Base-by-base conservation (phyloP, 2,888 invertebrate genomes). In the Eulithis testata region DNA sequence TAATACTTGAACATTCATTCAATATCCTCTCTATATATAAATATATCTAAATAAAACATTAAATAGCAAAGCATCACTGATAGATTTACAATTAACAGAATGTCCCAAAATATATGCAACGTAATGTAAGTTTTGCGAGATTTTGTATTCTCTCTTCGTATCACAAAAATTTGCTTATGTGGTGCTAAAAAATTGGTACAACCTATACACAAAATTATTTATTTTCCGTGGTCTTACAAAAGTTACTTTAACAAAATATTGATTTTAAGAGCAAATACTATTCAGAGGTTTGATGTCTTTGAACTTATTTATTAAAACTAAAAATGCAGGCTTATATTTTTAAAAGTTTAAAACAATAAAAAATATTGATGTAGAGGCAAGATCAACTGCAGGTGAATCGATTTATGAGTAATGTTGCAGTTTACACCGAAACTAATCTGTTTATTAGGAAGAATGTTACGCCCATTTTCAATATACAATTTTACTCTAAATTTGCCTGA, bases 1-100 rank as follows among this genome's bases (percentile, higher is more conserved):
- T 90, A 91, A 91, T 91, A 91, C 89, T 90, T 87, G 85, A 88
- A 85, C 78, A 79, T 83, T 83, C 77, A 75, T 76, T 73, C 81
- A 83, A 79, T 82, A 79, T 60, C 78, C 77, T 70, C 68, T 63
- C 71, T 67, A 65, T 65, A 66, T 69, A 73, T 68, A 70, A 66
- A 69, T 66, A 68, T 66, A 64, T 73, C 74, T 76, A 73, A 76
- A 80, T 75, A 76, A 76, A 63, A 74, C 52, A 63, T 60, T 65
- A 70, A 65, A 61, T 66, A 66, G 56, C 68, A 57, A 65, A 64
- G 56, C 63, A 40, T 59, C 56, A 60, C 45, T 52, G 51, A 60
- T 44, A 49, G 43, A 40, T 37, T 51, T 27, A 53, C 21, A 31
- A 27, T 27, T 45, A 8, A 14, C 47, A 31, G 44, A 40, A 36